Evolutionary conservation across 2,797 vertebrate genomes (phyloP), one percentile per base, ranked within the genome.

Genomic region (Bovichtus variegatus): DNA sequence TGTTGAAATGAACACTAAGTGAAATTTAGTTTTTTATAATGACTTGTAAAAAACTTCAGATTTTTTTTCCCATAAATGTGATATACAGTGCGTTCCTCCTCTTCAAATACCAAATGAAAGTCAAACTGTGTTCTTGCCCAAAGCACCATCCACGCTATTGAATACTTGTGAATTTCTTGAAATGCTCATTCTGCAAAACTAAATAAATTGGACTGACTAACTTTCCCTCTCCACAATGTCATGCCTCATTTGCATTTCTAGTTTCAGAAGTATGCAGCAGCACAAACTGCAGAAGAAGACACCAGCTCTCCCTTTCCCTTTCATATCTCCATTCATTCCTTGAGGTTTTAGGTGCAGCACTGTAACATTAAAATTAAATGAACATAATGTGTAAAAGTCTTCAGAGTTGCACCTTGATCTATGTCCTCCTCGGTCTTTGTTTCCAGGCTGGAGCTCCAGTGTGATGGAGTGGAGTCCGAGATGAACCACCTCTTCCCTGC

Each of bases 401-500:
- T 27, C 27, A 27, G 27, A 27, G 27, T 27, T 5, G 27, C 27
- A 34, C 6, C 34, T 31, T 34, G 34, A 34, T 34, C 5, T 31
- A 29, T 31, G 29, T 31, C 41, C 47, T 44, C 18, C 7, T 54
- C 16, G 54, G 5, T 54, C 9, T 75, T 12, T 66, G 53, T 59
- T 40, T 38, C 36, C 59, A 99, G 98, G 93, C 91, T 99, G 85
- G 93, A 95, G 82, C 93, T 97, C 64, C 92, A 92, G 80, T 99
- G 98, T 5, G 97, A 97, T 55, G 96, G 95, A 71, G 90, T 97
- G 0, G 98, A 99, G 91, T 94, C 83, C 0, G 97, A 97, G 93
- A 96, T 95, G 95, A 98, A 96, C 92, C 98, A 99, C 49, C 93
- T 99, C 76, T 96, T 97, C 88, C 98, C 98, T 0, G 98, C 97